A percentile compares a stretch with the other conserved stretches of the same genome.
Conservation (phyloP, 1,140 invertebrate genomes). For the Aphis craccivora region DNA sequence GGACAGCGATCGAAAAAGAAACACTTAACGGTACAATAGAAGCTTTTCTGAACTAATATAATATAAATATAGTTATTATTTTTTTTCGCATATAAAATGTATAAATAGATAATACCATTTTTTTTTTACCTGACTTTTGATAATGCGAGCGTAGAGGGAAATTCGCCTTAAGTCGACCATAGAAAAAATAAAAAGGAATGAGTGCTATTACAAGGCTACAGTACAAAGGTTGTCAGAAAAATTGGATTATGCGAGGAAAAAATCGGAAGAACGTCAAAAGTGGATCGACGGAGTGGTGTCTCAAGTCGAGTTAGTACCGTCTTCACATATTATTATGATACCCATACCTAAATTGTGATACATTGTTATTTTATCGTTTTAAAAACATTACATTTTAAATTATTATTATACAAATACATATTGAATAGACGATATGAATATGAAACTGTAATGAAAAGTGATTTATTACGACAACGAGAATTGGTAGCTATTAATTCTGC, state of each 20-base stretch:
- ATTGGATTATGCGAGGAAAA: not conserved
- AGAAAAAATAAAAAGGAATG: not conserved
- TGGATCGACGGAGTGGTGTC: not conserved
- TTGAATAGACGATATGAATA: not conserved
- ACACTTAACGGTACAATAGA: not conserved
- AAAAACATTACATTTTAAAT: not conserved
- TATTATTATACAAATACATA: not conserved
- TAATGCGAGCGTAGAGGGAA: not conserved
- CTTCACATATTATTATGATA: not conserved
- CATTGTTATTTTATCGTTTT: not conserved
- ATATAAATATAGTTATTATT: not conserved
- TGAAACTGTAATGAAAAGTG: not conserved
- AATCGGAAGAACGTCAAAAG: not conserved
- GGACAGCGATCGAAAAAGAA: not conserved
- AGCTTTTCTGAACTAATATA: not conserved
- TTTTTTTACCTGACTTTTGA: not conserved
- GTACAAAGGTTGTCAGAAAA: not conserved
- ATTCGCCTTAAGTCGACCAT: not conserved
- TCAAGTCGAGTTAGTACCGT: not conserved
- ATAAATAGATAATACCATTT: not conserved
- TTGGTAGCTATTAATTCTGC: not conserved
- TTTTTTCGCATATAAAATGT: not conserved
- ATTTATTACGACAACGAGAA: not conserved
- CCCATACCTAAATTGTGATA: not conserved
- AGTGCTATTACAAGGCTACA: not conserved